These are phyloP conservation scores for Microcebus lehilahytsara DNA, from an alignment of 2,113 vertebrate genomes.

Conservation along the genomic window DNA sequence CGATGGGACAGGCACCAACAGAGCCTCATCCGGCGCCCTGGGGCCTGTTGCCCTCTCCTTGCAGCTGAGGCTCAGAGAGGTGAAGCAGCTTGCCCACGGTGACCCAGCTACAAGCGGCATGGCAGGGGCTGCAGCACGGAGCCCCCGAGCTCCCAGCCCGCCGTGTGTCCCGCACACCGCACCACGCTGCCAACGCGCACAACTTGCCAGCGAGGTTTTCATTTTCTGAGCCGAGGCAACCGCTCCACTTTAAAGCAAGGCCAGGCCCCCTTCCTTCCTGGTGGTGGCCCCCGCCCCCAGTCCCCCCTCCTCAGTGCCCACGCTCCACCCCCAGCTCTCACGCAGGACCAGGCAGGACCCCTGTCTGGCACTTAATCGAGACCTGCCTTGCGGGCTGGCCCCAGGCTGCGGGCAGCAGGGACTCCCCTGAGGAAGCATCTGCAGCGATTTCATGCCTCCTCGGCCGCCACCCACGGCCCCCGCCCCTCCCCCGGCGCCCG, in stretches of 20 bases:
- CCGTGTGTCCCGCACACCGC: neutral
- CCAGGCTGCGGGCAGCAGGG: slow-evolving; percentile 66
- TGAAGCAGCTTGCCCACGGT: neutral
- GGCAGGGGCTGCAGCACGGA: neutral
- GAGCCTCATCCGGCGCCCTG: neutral
- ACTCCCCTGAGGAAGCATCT: slow-evolving; percentile 61
- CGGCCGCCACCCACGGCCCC: slow-evolving; percentile 60
- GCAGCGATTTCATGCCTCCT: slow-evolving; percentile 73
- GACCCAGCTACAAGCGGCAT: neutral
- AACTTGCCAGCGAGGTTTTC: neutral
- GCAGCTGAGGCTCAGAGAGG: slow-evolving; percentile 27
- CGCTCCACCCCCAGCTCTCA: slow-evolving; percentile 68
- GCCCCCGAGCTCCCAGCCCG: neutral
- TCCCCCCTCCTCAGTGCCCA: slow-evolving; percentile 15
- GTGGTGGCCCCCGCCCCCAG: slow-evolving; percentile 20
- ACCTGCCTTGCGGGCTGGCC: slow-evolving; percentile 67
- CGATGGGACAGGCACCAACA: rapidly evolving
- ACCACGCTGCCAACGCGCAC: neutral
- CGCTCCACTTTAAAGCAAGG: slow-evolving; percentile 6
- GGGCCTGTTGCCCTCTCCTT: neutral
- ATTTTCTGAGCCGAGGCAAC: neutral
- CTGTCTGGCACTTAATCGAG: slow-evolving; percentile 58
- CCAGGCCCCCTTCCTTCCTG: slow-evolving; percentile 41
- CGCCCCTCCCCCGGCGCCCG: slow-evolving; percentile 43
- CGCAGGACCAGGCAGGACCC: slow-evolving; percentile 60